phyloP scores from a whole-genome alignment of 2,888 invertebrate species.

The Megamerina dolium region DNA sequence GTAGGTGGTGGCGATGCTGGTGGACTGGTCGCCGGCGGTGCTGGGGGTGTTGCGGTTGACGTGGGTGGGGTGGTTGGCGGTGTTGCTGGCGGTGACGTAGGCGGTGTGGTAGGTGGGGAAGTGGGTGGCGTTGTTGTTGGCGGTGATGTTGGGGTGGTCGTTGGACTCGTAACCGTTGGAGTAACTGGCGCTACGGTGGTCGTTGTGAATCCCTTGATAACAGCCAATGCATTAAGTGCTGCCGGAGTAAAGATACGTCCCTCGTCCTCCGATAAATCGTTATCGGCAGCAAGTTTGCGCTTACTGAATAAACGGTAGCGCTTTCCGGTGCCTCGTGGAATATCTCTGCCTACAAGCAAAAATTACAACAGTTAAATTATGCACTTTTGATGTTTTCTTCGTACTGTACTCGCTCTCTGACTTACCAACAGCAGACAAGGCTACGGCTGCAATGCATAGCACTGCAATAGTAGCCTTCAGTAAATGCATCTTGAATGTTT shows the following conservation, averaged over 20 bases:
- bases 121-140: not conserved
- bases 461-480: constrained; percentile 22
- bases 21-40: not conserved
- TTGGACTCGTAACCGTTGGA: not conserved
- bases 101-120: not conserved
- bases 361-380: too few relatives aligned
- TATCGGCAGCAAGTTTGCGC: too few relatives aligned
- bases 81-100: not conserved
- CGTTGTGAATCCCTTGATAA: not conserved
- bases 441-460: constrained; percentile 26
- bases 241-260: too few relatives aligned
- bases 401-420: not conserved
- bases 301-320: constrained; percentile 2
- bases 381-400: not conserved
- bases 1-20: too few relatives aligned
- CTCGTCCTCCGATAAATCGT: not conserved
- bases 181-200: not conserved
- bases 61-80: not conserved
- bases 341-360: too few relatives aligned
- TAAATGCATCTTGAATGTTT: constrained; percentile 22
- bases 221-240: not conserved
- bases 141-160: not conserved
- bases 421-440: constrained; percentile 24
- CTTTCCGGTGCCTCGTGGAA: not conserved
- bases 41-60: not conserved